A percentile compares a stretch with the other conserved stretches of the same genome.
Evolutionary conservation across 1,140 invertebrate genomes (phyloP).

Genomic region (Hormaphis cornu): DNA sequence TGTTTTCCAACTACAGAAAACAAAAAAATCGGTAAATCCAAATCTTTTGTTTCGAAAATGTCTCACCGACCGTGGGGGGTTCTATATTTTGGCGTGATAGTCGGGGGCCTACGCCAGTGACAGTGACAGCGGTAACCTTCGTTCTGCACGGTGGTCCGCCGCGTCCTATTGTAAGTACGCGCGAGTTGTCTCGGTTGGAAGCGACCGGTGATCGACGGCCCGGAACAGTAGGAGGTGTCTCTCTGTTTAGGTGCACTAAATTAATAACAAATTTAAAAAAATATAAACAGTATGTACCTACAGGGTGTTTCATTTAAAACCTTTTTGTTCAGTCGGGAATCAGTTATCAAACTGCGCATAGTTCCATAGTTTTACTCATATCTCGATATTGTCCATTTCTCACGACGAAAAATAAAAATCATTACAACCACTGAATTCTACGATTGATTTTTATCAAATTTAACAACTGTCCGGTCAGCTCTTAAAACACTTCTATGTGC

Average conservation of each 20-base stretch:
- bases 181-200: slow-evolving; percentile 20
- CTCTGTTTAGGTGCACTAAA: slow-evolving; percentile 7
- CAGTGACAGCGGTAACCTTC: neutral
- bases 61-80: neutral
- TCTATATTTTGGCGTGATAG: slow-evolving; percentile 8
- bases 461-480: no score
- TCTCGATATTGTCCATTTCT: no score
- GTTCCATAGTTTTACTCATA: no score
- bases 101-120: neutral
- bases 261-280: slow-evolving; percentile 17
- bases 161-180: slow-evolving; percentile 16
- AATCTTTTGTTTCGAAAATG: slow-evolving; percentile 8
- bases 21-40: neutral
- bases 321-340: no score
- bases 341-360: no score
- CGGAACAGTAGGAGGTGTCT: slow-evolving; percentile 26
- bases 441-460: no score
- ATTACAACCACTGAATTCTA: no score
- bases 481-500: no score
- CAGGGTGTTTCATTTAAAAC: no score
- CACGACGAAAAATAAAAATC: no score
- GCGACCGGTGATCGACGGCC: slow-evolving; percentile 8
- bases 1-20: no score
- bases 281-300: neutral
- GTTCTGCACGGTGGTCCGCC: slow-evolving; percentile 11